Base-by-base conservation (phyloP, 2,113 vertebrate species). In the Mohoua ochrocephala region DNA sequence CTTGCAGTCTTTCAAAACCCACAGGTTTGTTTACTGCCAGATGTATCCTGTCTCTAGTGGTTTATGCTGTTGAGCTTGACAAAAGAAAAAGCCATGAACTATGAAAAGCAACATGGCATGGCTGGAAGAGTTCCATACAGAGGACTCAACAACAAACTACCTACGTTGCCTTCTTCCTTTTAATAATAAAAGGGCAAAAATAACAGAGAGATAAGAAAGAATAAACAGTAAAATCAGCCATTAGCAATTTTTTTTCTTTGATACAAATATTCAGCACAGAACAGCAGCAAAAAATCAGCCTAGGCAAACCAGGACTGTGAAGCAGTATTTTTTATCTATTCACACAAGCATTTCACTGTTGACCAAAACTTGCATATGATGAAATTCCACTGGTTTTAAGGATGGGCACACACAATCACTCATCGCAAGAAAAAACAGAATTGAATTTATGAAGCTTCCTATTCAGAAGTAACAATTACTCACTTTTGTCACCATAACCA, bases 401-500 rank as follows among this genome's bases (percentile, higher is more conserved):
- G 11, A 47, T 4, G 11, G 21, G 30, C 11, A 70, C 9, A 67
- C 10, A 75, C 12, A 70, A 30, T 23, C 33, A 74, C 7, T 57
- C 10, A 54, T 41, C 16, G 45, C 15, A 89, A 57, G 12, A 42
- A 65, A 60, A 74, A 73, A 35, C 1, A 33, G 1, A 82, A 33
- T 53, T 1, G 80, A 93, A 54, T 28, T 0, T 71, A 75, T 26
- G 6, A 19, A 45, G 39, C 15, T 56, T 45, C 17, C 28, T 69
- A 80, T 60, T 70, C 3, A 76, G 85, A 88, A 82, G 31, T 30
- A 92, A 47, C 0, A 0, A n/a, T 75, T 95, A 98, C 98, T 97
- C 94, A 99, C 99, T 98, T 99, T 99, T 97, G 99, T 99, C 97
- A 99, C 99, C 99, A 99, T 99, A 96, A 99, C 98, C 91, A 99